A percentile compares a stretch with the other conserved stretches of the same genome.
Evolutionary conservation across 1,140 invertebrate species (phyloP).

Genomic region (Drosophila hydei): DNA sequence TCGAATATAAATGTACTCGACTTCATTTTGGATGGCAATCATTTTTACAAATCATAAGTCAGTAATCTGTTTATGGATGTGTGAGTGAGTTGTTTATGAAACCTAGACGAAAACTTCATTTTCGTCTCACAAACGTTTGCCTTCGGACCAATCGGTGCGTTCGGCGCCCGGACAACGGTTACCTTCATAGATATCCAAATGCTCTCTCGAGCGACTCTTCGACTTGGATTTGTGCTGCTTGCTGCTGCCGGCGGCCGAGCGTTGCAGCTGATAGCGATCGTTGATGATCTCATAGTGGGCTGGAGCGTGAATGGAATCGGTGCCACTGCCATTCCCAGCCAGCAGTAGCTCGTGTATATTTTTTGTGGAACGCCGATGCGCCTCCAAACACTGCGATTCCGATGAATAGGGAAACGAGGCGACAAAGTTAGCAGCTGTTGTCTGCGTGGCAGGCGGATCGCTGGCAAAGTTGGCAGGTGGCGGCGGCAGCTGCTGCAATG

Average conservation of each 20-base stretch:
- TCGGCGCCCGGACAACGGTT: slow-evolving; percentile 28
- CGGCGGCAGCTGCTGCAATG: slow-evolving; percentile 47
- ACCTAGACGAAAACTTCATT: slow-evolving; percentile 68
- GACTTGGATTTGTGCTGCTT: slow-evolving; percentile 66
- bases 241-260: slow-evolving; percentile 25
- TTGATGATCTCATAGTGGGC: slow-evolving; percentile 70
- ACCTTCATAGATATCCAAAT: slow-evolving; percentile 61
- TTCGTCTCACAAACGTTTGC: slow-evolving; percentile 69
- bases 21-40: no score
- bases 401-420: slow-evolving; percentile 80
- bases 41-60: slow-evolving; percentile 28
- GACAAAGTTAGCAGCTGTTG: slow-evolving; percentile 67
- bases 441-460: slow-evolving; percentile 48
- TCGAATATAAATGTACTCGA: no score
- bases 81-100: slow-evolving; percentile 6
- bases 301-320: neutral
- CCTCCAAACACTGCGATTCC: slow-evolving; percentile 81
- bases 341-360: slow-evolving; percentile 83
- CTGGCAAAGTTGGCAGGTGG: slow-evolving; percentile 68
- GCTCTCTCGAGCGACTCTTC: slow-evolving; percentile 63
- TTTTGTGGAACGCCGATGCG: slow-evolving; percentile 81
- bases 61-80: neutral
- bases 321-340: slow-evolving; percentile 51
- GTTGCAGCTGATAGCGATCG: slow-evolving; percentile 62
- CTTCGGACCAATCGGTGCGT: slow-evolving; percentile 66